phyloP scores from a whole-genome alignment of 2,113 vertebrate species.

The Tyto alba region DNA sequence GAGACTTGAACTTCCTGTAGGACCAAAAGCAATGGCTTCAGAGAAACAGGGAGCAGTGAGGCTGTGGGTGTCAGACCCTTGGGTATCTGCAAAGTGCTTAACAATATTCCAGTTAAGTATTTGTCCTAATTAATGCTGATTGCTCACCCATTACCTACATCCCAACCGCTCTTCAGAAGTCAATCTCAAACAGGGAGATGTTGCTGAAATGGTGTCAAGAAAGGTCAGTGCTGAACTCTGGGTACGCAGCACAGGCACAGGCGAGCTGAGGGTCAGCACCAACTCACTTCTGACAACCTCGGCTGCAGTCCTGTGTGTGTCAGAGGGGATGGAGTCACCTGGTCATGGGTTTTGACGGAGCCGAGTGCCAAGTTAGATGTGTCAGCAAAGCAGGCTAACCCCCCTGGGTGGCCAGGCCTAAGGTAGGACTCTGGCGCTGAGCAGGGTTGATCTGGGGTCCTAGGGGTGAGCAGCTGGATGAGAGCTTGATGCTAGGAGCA shows the following conservation, averaged over 20 bases:
- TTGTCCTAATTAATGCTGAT: background rate
- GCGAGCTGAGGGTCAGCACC: background rate
- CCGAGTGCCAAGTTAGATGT: fast-evolving
- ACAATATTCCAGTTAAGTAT: background rate
- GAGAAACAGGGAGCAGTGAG: background rate
- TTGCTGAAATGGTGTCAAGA: background rate
- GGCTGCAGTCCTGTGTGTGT: fast-evolving
- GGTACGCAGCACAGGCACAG: background rate
- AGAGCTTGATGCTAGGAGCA: background rate
- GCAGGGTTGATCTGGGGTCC: background rate
- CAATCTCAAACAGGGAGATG: background rate
- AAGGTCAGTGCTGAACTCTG: background rate
- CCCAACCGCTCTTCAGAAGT: background rate
- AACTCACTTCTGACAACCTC: fast-evolving
- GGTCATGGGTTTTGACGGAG: background rate
- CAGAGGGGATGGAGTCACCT: background rate
- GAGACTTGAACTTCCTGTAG: background rate
- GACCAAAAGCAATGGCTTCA: background rate
- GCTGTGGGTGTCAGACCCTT: background rate
- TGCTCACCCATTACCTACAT: background rate
- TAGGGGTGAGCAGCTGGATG: background rate
- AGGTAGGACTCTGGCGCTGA: background rate
- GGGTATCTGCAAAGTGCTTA: background rate
- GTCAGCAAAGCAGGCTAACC: background rate
- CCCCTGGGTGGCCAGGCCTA: background rate